phyloP scores from a whole-genome alignment of 2,113 vertebrate species.

The Cygnus buccinator region DNA sequence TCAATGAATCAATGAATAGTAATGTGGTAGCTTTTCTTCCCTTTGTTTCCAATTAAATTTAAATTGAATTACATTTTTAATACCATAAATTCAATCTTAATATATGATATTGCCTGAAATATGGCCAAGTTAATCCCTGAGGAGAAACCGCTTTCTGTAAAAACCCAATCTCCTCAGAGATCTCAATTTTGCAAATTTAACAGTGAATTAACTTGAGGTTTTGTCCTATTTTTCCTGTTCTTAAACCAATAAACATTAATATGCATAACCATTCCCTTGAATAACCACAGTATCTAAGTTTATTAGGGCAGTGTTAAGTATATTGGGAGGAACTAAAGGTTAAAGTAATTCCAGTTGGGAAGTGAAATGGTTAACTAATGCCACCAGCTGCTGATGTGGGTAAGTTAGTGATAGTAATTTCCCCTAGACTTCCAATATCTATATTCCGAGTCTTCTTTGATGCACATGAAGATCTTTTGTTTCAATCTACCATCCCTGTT shows the following conservation, averaged over 20 bases:
- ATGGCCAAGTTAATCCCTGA: not conserved
- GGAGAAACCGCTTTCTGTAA: slow-evolving; percentile 21
- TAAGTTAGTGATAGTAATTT: not conserved
- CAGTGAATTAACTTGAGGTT: slow-evolving; percentile 15
- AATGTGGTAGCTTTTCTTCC: not conserved
- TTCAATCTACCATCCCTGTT: not conserved
- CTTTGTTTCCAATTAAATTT: slow-evolving; percentile 45
- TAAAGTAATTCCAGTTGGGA: not conserved
- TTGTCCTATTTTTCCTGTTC: slow-evolving; percentile 5
- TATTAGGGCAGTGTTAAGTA: not conserved
- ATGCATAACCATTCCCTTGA: not conserved
- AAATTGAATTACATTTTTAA: slow-evolving; percentile 9
- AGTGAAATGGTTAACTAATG: not conserved
- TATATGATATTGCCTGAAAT: not conserved
- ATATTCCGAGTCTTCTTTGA: not conserved
- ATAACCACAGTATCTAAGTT: not conserved
- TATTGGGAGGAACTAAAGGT: not conserved
- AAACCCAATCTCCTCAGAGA: not conserved
- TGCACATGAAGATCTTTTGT: not conserved
- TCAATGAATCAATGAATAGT: slow-evolving; percentile 44
- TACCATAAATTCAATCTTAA: slow-evolving; percentile 36
- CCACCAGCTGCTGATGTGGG: not conserved
- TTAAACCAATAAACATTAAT: slow-evolving; percentile 4
- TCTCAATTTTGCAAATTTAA: slow-evolving; percentile 36
- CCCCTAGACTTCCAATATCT: not conserved